Evolutionary conservation across 1,140 invertebrate species (phyloP).

Genomic region (Uloborus diversus): DNA sequence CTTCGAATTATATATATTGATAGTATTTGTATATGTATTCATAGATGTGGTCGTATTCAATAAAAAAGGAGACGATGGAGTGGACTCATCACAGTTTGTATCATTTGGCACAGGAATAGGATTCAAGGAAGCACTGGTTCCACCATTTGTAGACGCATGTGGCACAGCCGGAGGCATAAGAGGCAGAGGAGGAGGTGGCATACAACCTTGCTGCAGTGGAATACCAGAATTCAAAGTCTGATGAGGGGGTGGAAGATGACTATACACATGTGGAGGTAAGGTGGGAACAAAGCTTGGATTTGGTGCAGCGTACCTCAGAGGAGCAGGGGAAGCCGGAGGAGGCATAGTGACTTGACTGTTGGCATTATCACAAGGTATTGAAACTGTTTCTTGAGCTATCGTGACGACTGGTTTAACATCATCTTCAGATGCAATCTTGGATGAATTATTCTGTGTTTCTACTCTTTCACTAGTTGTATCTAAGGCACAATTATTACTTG

Average conservation of each 20-base stretch:
- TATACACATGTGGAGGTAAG: constrained; percentile 8
- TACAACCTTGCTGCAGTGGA: constrained; percentile 14
- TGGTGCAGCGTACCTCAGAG: constrained; percentile 13
- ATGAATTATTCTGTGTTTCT: constrained; percentile 1
- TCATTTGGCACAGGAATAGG: constrained; percentile 32
- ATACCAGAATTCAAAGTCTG: constrained; percentile 1
- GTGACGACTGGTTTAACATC: background rate
- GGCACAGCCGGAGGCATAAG: background rate
- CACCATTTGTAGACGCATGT: constrained; percentile 20
- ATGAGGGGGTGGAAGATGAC: constrained; percentile 7
- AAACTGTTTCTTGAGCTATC: background rate
- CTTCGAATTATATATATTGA: constrained; percentile 60
- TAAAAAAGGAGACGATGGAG: constrained; percentile 60
- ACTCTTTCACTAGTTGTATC: constrained; percentile 29
- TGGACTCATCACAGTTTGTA: constrained; percentile 46
- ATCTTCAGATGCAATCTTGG: background rate
- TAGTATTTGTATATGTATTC: constrained; percentile 62
- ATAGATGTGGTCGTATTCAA: constrained; percentile 63
- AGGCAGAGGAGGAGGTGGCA: constrained; percentile 35
- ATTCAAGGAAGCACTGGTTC: background rate
- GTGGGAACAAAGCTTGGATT: background rate
- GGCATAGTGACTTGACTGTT: background rate
- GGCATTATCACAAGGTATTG: constrained; percentile 24
- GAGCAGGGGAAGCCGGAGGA: background rate
- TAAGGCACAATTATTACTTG: constrained; percentile 48